Base-by-base conservation (phyloP, 2,797 vertebrate genomes). In the Smutsia temminckii region DNA sequence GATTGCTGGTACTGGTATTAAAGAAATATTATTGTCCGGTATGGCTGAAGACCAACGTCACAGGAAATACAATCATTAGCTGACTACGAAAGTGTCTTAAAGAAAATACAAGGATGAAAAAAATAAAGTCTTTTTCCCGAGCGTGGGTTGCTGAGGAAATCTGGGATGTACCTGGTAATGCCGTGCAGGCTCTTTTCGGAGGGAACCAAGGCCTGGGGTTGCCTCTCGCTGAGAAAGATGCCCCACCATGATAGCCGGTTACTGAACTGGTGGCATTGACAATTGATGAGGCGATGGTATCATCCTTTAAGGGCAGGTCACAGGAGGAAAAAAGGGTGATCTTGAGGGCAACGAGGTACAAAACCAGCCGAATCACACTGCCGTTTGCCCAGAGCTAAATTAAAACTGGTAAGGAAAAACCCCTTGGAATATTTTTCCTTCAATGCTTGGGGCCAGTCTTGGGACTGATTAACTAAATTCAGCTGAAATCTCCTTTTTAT, bases 281-380 rank as follows among this genome's bases (percentile, higher is more conserved):
- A 97, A 97, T 95, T 97, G 96, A 97, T 97, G 96, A 96, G 86
- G 77, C 0, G 93, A 97, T 97, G 93, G 68, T 98, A 97, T 98
- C 96, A 34, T 17, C 84, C 49, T 79, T 64, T 59, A 86, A 93
- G 93, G 37, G 51, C 95, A 88, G 97, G 97, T 97, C 97, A 95
- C 96, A 86, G 93, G 91, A 97, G 97, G 97, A 83, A 86, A 97
- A 96, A 81, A 84, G 95, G 96, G 93, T 97, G 89, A 95, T 95
- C 91, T 85, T 51, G 72, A 89, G 96, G 94, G 95, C 93, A 96
- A 94, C 8, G 53, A 96, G 97, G 96, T 96, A 95, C 87, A 92
- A 83, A 93, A 51, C 81, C 72, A 63, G 88, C 2, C 32, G 89
- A 92, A 93, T 61, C 37, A 63, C 77, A 72, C 84, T 63, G 49